These are phyloP conservation scores for Vicugna pacos DNA, from an alignment of 2,113 vertebrate species.

Conservation along the genomic window DNA sequence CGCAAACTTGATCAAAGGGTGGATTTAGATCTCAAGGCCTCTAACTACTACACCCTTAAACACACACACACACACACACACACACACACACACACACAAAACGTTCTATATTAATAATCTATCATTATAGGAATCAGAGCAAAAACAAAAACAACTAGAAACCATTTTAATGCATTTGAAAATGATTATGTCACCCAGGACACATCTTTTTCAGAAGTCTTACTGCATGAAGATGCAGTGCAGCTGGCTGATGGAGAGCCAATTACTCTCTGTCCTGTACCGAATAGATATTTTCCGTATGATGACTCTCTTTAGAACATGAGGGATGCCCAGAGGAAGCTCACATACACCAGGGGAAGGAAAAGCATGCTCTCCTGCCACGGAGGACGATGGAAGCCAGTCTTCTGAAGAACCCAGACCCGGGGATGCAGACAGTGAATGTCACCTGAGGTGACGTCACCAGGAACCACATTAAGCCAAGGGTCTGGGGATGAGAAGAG, in stretches of 20 bases:
- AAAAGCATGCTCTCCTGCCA: neutral
- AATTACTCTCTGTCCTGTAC: too few relatives aligned
- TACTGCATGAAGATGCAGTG: neutral
- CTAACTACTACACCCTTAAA: neutral
- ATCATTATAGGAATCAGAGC: neutral
- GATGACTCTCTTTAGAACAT: neutral
- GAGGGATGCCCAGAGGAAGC: neutral
- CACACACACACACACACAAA: neutral
- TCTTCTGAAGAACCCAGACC: neutral
- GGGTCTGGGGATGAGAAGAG: neutral
- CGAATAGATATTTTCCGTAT: neutral
- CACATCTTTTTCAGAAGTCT: neutral
- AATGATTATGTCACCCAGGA: neutral
- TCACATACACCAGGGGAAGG: neutral
- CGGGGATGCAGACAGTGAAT: neutral
- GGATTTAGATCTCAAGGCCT: neutral
- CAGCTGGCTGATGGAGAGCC: neutral
- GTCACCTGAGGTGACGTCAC: accelerated
- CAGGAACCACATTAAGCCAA: neutral
- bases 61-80: neutral
- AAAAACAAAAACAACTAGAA: neutral
- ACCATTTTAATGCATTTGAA: conserved; percentile 9
- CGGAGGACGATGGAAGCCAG: neutral
- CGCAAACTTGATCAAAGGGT: neutral
- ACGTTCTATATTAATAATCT: neutral